phyloP scores from a whole-genome alignment of 2,888 invertebrate genomes.

The Drosophila buzzatii region DNA sequence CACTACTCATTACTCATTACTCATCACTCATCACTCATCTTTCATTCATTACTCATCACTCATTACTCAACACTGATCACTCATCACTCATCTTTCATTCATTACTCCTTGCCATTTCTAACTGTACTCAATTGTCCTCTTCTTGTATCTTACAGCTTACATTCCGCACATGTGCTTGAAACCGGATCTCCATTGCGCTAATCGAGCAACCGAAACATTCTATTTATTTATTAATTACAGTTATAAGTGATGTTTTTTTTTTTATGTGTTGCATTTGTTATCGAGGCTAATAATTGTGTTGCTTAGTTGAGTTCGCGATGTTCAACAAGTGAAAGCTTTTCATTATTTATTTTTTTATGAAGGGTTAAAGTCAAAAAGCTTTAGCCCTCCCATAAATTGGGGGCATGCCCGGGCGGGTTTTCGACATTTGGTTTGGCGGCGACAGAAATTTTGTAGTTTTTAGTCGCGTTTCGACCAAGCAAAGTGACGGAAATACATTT shows the following conservation, averaged over 20 bases:
- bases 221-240: neutral
- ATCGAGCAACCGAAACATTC: neutral
- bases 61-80: neutral
- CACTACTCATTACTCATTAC: neutral
- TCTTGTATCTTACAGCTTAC: conserved; percentile 1
- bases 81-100: neutral
- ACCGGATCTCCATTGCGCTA: neutral
- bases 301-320: conserved; percentile 2
- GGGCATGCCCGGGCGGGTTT: neutral
- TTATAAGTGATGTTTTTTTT: neutral
- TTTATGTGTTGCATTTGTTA: neutral
- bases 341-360: neutral
- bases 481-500: conserved; percentile 23
- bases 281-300: neutral
- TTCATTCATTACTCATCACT: neutral
- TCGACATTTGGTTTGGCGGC: conserved; percentile 21
- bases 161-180: neutral
- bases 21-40: neutral
- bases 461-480: conserved; percentile 38
- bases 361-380: conserved; percentile 6
- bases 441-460: conserved; percentile 35
- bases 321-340: conserved; percentile 52
- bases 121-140: neutral
- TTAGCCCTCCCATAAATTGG: neutral
- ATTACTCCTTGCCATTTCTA: neutral